Base-by-base conservation (phyloP, 1,140 invertebrate species). In the Drosophila athabasca region DNA sequence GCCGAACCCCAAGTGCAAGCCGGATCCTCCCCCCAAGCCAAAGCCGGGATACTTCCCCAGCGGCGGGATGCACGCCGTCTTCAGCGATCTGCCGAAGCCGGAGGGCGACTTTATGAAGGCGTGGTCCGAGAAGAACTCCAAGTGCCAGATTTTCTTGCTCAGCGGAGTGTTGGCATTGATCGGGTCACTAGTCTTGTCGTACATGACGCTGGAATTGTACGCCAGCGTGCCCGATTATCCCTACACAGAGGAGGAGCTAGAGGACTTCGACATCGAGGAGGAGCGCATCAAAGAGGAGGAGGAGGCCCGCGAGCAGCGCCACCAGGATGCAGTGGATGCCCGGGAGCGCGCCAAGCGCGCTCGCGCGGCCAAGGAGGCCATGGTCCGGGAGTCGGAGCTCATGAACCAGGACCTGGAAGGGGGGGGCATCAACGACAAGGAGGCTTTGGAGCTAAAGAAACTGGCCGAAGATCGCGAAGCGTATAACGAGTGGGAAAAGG, bases 381-480 rank as follows among this genome's bases (percentile, higher is more conserved):
- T 87, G 84, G 50, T 52, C 1, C 71, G 79, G 8, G 83, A 87
- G 62, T 68, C 83, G 24, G 84, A 72, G 4, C 66, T 88, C 7
- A 89, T 88, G 84, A 79, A 89, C 15, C 76, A 66, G 39, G 83
- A 88, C 41, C 48, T 88, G 22, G 65, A 89, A 3, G 68, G 54
- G 1, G 68, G 52, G 1, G 84, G 76, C n/a, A 31, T 83, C 5
- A 79, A 83, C 6, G 1, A n/a, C 0, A 79, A 88, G 48, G n/a
- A 76, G 64, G 31, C 53, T 1, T 11, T 11, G 6, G 79, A 88
- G 17, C 48, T 88, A 6, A 43, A 70, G 7, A 35, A 55, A 8
- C 26, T 88, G 31, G 51, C 49, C 5, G 48, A 68, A 9, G 67
- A 83, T 3, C 83, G 83, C 13, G 79, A 79, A 15, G 64, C 62